Evolutionary conservation across 2,888 invertebrate genomes (phyloP).

Genomic region (Pediacus dermestoides): DNA sequence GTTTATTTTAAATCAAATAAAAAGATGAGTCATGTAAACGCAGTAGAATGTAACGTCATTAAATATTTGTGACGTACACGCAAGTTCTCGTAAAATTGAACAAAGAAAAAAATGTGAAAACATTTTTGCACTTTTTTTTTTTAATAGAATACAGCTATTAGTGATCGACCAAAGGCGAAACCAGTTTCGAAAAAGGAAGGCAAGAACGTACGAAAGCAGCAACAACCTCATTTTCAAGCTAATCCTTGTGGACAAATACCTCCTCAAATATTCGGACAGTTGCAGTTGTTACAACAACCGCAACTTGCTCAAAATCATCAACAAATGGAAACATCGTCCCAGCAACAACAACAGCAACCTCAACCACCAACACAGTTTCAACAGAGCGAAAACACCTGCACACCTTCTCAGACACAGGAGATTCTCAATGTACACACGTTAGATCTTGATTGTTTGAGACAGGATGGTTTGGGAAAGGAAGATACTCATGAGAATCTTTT

Average conservation of each 20-base stretch:
- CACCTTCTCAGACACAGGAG: conserved; percentile 35
- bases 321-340: conserved; percentile 10
- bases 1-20: no score
- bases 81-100: no score
- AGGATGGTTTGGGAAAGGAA: conserved; percentile 41
- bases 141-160: conserved; percentile 73
- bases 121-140: conserved; percentile 9
- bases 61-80: no score
- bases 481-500: conserved; percentile 42
- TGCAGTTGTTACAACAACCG: conserved; percentile 51
- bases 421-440: conserved; percentile 40
- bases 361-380: conserved; percentile 29
- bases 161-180: conserved; percentile 81
- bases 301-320: conserved; percentile 36
- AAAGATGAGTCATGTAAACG: no score
- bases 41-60: no score
- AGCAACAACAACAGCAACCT: conserved; percentile 26
- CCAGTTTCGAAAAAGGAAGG: conserved; percentile 76
- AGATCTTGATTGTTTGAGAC: conserved; percentile 41
- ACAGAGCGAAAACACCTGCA: conserved; percentile 22
- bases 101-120: conserved; percentile 1
- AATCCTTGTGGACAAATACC: conserved; percentile 46
- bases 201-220: conserved; percentile 65
- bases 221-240: conserved; percentile 48
- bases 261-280: conserved; percentile 49